Evolutionary conservation across 2,888 invertebrate species (phyloP).

Genomic region (Cylindroiulus punctatus): DNA sequence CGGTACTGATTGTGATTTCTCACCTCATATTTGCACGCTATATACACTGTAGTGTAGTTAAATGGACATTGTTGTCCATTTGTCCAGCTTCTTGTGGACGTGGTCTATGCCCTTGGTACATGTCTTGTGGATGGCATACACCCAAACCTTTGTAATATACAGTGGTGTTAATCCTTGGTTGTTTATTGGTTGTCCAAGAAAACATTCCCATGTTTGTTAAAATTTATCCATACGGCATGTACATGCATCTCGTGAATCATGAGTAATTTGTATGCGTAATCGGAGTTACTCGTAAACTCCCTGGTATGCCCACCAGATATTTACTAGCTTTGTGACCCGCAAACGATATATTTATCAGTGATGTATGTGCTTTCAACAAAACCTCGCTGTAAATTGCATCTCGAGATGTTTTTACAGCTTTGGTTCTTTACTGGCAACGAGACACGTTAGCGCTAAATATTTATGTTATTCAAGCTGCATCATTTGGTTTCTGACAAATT

Average conservation of each 20-base stretch:
- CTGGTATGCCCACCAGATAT: neutral
- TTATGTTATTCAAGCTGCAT: slow-evolving; percentile 38
- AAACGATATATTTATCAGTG: slow-evolving; percentile 18
- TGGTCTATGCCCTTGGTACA: too few species aligned
- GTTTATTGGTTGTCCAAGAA: too few species aligned
- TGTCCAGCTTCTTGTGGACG: too few species aligned
- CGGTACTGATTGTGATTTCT: too few species aligned
- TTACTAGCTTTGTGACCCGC: slow-evolving; percentile 38
- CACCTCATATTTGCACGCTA: too few species aligned
- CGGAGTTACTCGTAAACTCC: neutral
- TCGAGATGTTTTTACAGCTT: slow-evolving; percentile 10
- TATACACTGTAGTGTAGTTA: too few species aligned
- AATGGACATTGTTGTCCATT: too few species aligned
- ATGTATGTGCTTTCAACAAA: slow-evolving; percentile 21
- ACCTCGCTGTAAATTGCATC: neutral
- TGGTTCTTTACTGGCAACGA: neutral
- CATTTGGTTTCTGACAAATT: slow-evolving; percentile 44
- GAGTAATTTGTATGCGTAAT: neutral
- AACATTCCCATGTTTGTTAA: too few species aligned
- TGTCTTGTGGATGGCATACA: too few species aligned
- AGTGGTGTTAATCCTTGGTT: too few species aligned
- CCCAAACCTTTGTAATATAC: too few species aligned
- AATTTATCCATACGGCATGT: too few species aligned
- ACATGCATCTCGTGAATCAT: neutral
- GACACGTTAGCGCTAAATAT: neutral